Evolutionary conservation across 2,888 invertebrate species (phyloP).

Genomic region (Fragum whitleyi): DNA sequence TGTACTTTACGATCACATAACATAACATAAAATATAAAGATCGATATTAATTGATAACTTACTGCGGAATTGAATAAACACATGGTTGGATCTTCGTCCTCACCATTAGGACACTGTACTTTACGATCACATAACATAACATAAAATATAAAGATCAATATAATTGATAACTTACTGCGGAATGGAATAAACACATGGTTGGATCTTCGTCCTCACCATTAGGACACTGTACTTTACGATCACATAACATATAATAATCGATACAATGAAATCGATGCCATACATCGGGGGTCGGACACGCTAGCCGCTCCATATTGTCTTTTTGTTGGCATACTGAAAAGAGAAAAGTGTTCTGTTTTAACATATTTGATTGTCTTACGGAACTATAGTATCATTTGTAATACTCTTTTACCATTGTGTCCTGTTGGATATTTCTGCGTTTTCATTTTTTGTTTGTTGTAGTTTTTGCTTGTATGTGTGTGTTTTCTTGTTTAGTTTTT

Average conservation of each 20-base stretch:
- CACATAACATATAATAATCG: slow-evolving; percentile 65
- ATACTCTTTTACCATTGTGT: no score
- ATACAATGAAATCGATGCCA: slow-evolving; percentile 61
- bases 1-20: slow-evolving; percentile 67
- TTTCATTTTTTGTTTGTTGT: no score
- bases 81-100: slow-evolving; percentile 69
- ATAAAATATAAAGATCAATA: not conserved
- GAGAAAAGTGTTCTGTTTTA: not conserved
- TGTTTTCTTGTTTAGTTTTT: no score
- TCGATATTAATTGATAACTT: slow-evolving; percentile 26
- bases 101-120: slow-evolving; percentile 67
- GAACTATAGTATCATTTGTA: no score
- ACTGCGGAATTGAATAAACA: slow-evolving; percentile 71
- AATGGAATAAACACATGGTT: slow-evolving; percentile 69
- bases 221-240: slow-evolving; percentile 66
- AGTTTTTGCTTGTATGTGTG: no score
- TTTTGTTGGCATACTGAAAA: slow-evolving; percentile 58
- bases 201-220: slow-evolving; percentile 72
- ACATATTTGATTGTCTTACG: no score
- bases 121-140: slow-evolving; percentile 62
- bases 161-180: slow-evolving; percentile 56
- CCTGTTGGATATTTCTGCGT: no score
- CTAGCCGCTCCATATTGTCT: slow-evolving; percentile 49
- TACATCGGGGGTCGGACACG: slow-evolving; percentile 58
- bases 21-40: slow-evolving; percentile 16